Evolutionary conservation across 1,140 invertebrate genomes (phyloP), one percentile per base, ranked within the genome.

Genomic region (Drosophila sturtevanti): DNA sequence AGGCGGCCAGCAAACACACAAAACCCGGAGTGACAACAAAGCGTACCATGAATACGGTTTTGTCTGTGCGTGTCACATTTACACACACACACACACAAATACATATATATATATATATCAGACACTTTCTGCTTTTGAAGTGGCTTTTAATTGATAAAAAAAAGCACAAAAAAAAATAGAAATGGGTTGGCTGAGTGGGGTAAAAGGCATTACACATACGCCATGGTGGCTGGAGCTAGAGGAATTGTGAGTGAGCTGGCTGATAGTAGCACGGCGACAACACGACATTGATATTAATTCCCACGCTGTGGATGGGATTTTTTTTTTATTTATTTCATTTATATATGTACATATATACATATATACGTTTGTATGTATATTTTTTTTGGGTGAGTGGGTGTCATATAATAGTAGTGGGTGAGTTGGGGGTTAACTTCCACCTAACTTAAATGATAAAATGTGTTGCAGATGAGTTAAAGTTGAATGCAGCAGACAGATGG

Each of bases 91-190:
- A 44, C 41, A 44, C 81, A 86, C 24, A 55, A 3, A 24, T 1
- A 55, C 11, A 52, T 68, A 70, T 68, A 87, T 72, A 24, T 6
- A 55, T 14, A 52, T 68, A 68, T 68, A 87, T 72, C 72, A 81
- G 79, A 82, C 81, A 90, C 81, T 90, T 90, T 90, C 86, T 81
- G 86, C 86, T 90, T 90, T 89, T 90, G 79, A 90, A 90, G 81
- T 90, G 86, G 78, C 81, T 82, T 90, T 90, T 90, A 90, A 90
- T 90, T 90, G 86, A 86, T 90, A 90, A 89, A 87, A 87, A 35
- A 63, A 10, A 51, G 44, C 63, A 79, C 65, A 75, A 71, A 48
- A 9, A 55, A 58, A 63, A 75, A 68, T 1, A 31, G 3, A 31
- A 31, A 31, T 31, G 27, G 27, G 3, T 6, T 31, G 6, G 27